Conservation (phyloP, 2,797 vertebrate genomes). For the Choloepus didactylus region DNA sequence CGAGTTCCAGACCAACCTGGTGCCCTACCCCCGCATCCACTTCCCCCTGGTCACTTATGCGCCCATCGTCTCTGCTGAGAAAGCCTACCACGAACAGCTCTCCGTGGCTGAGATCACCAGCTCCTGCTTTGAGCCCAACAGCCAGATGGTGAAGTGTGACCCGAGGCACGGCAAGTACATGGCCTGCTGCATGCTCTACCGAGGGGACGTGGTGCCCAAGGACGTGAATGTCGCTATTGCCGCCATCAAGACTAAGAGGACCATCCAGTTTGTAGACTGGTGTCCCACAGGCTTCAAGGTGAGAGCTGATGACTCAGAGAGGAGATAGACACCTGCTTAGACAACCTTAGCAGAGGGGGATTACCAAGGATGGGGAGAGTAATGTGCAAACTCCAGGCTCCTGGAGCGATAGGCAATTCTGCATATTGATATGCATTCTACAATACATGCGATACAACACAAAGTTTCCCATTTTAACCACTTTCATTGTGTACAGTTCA, state of each 20-base stretch:
- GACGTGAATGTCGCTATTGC: constrained; percentile 95
- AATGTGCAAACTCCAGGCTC: neutral
- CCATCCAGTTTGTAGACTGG: constrained; percentile 93
- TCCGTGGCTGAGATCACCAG: constrained; percentile 89
- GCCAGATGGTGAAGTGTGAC: constrained; percentile 91
- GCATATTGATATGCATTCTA: neutral
- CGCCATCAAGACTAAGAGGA: constrained; percentile 93
- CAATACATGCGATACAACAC: neutral
- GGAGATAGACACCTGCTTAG: neutral
- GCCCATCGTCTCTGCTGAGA: constrained; percentile 88
- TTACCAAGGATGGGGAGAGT: neutral
- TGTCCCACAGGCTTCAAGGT: constrained; percentile 91
- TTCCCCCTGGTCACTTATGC: constrained; percentile 89
- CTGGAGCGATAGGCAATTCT: neutral
- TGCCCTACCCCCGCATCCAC: constrained; percentile 90
- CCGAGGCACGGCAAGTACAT: constrained; percentile 91
- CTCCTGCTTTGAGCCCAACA: constrained; percentile 89
- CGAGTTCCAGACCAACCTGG: constrained; percentile 91
- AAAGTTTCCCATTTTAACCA: no score
- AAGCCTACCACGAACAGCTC: constrained; percentile 89
- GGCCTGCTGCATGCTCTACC: constrained; percentile 96
- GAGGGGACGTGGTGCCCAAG: constrained; percentile 94
- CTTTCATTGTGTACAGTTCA: no score
- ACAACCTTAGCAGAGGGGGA: neutral
- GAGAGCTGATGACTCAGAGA: neutral